Percentiles rank a stretch among this genome's conserved stretches.
Conservation (phyloP, 2,797 vertebrate genomes). For the Percopsis omiscomaycus region DNA sequence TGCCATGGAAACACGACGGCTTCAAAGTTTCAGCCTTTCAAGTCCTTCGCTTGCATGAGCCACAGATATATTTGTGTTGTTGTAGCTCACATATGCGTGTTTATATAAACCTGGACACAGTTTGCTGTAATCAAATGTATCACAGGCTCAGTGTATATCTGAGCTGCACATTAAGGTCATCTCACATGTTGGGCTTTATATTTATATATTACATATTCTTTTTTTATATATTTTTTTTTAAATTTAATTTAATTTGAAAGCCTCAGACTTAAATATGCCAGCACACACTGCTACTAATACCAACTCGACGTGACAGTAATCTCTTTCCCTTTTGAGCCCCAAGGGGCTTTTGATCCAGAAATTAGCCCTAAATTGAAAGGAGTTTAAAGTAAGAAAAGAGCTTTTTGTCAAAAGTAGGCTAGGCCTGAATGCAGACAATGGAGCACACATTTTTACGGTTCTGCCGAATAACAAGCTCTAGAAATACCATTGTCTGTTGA, state of each 20-base stretch:
- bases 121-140: neutral
- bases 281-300: neutral
- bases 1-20: constrained; percentile 63
- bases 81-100: neutral
- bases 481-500: constrained; percentile 9
- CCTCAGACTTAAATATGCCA: too few relatives aligned
- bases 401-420: constrained; percentile 32
- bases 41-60: constrained; percentile 30
- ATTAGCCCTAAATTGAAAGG: constrained; percentile 26
- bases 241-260: too few relatives aligned
- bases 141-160: neutral
- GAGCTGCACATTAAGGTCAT: neutral
- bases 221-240: too few relatives aligned
- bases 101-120: neutral
- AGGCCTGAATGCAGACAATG: constrained; percentile 9
- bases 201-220: too few relatives aligned
- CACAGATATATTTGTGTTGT: constrained; percentile 7
- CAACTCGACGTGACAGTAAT: neutral
- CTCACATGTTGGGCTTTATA: neutral
- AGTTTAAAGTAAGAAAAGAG: constrained; percentile 10
- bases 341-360: constrained; percentile 20
- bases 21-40: constrained; percentile 38
- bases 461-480: too few relatives aligned
- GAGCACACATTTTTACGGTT: too few relatives aligned
- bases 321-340: neutral